Evolutionary conservation across 2,797 vertebrate genomes (phyloP).

Genomic region (Muscicapa striata): DNA sequence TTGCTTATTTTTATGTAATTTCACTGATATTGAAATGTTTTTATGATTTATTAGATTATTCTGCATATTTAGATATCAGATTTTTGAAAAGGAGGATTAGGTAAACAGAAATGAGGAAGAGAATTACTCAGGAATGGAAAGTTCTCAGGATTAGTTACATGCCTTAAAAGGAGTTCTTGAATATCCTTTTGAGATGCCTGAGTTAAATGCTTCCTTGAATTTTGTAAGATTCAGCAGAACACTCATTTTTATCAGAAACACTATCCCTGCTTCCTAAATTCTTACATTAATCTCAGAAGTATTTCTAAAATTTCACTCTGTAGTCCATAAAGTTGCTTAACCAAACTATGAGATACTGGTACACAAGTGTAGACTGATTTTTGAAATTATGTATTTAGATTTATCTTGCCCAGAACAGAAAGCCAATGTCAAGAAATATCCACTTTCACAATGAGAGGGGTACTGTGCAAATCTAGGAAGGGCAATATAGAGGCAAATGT

Average conservation of each 20-base stretch:
- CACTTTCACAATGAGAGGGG: background rate
- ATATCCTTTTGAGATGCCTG: background rate
- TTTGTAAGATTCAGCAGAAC: background rate
- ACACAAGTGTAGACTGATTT: background rate
- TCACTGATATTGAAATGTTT: background rate
- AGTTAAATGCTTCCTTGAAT: background rate
- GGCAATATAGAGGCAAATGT: background rate
- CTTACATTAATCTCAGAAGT: background rate
- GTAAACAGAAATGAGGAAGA: background rate
- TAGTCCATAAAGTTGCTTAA: background rate
- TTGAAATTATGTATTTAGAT: background rate
- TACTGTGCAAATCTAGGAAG: background rate
- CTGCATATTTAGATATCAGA: background rate
- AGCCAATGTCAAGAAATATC: background rate
- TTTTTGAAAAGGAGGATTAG: background rate
- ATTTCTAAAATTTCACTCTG: background rate
- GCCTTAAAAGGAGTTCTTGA: background rate
- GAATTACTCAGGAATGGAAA: background rate
- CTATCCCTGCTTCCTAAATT: background rate
- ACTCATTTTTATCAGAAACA: background rate
- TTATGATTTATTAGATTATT: background rate
- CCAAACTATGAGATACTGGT: background rate
- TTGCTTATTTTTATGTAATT: background rate
- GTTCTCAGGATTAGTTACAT: background rate
- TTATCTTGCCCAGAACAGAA: background rate